Conservation (phyloP, 2,797 vertebrate genomes). For the Lithobates pipiens region DNA sequence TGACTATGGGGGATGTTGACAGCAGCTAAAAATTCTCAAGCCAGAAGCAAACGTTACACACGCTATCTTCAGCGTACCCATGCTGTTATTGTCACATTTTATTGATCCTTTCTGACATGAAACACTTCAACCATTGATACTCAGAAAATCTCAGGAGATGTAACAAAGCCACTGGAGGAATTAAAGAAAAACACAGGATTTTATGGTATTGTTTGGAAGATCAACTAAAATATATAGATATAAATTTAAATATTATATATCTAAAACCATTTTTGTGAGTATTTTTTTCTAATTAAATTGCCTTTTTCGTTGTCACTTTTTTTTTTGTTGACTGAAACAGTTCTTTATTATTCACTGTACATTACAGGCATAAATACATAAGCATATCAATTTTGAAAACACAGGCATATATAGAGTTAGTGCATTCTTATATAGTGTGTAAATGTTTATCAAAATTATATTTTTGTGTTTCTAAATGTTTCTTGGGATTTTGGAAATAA, state of each 20-base stretch:
- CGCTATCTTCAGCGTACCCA: constrained; percentile 27
- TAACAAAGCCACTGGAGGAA: background rate
- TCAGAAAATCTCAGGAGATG: constrained; percentile 23
- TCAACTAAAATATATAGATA: background rate
- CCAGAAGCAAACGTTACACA: constrained; percentile 30
- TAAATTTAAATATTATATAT: background rate
- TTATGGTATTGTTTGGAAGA: background rate
- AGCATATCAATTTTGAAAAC: no score
- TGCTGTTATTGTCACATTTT: constrained; percentile 40
- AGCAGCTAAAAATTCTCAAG: constrained; percentile 31
- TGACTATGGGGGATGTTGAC: constrained; percentile 45
- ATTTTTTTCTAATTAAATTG: background rate
- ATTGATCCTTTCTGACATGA: constrained; percentile 27
- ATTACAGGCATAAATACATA: no score
- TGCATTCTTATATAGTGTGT: no score
- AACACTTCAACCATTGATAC: constrained; percentile 42
- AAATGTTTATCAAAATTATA: no score
- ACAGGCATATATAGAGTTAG: no score
- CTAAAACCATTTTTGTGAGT: background rate
- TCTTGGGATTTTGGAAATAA: no score
- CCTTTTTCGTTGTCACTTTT: background rate
- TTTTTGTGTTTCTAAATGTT: no score
- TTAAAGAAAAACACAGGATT: constrained; percentile 10
- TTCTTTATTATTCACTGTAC: no score
- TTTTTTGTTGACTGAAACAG: no score